Evolutionary conservation across 2,888 invertebrate species (phyloP), one percentile per base, ranked within the genome.

Genomic region (Drosophila austrosaltans): DNA sequence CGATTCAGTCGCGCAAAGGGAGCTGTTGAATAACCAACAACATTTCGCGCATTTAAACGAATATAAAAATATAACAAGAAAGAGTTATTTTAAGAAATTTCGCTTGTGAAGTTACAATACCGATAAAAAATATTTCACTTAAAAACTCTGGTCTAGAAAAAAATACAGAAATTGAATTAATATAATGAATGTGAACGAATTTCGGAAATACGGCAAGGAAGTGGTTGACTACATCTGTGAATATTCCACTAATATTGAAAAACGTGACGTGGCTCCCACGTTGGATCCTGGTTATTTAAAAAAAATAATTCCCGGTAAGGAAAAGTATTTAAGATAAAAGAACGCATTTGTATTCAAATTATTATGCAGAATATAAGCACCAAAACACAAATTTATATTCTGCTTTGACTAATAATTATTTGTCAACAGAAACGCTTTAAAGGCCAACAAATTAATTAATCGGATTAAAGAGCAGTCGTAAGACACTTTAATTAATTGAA

Each of bases 171-270:
- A 10, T 48, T 16, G 0, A 22, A 58, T 32, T 59, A 8, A 3
- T 66, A 92, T 89, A 90, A 97, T 97, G 96, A 95, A 97, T 92
- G 94, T 95, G 16, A 94, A 95, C 84, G 95, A 96, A 83, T 96
- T 97, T 92, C 94, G 96, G 64, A 92, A 93, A 66, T 94, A 95
- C 68, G 97, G 96, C 22, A 96, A 96, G 91, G 94, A 96, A 91
- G 96, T 97, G 95, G 94, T 97, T 72, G 97, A 97, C 91, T 96
- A 96, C 91, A 96, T 97, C 75, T 96, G 96, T 90, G 93, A 95
- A 70, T 97, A 97, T 91, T 93, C 96, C 93, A 94, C 94, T 73
- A 95, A 94, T 68, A 94, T 97, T 64, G 94, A 94, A 32, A 92
- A 94, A 44, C 93, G 96, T 54, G 93, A 95, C 76, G 96, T 97